phyloP scores from a whole-genome alignment of 2,888 invertebrate species.

The Drosophila aldrichi region DNA sequence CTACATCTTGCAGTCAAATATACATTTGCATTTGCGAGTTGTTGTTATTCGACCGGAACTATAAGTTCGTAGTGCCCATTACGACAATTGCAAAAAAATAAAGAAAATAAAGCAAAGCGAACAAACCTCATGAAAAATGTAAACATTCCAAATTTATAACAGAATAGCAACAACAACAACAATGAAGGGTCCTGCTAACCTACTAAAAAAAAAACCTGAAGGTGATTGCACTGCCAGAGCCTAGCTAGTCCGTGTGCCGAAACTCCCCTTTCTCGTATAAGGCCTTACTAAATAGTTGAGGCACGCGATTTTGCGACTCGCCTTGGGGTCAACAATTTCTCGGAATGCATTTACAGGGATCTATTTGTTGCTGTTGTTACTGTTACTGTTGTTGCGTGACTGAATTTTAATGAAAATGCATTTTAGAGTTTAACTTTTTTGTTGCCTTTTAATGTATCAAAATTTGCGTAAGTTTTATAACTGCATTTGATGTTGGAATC shows the following conservation, averaged over 20 bases:
- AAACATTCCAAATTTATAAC: conserved; percentile 73
- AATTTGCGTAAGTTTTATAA: conserved; percentile 16
- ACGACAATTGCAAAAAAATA: conserved; percentile 36
- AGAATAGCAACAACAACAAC: conserved; percentile 16
- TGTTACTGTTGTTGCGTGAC: conserved; percentile 43
- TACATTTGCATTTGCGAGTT: conserved; percentile 53
- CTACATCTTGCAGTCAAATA: conserved; percentile 11
- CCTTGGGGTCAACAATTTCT: conserved; percentile 29
- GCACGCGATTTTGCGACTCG: conserved; percentile 54
- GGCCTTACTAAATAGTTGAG: conserved; percentile 20
- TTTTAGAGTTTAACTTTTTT: conserved; percentile 16
- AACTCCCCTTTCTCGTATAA: neutral
- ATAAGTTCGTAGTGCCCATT: conserved; percentile 79
- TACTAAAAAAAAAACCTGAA: conserved; percentile 47
- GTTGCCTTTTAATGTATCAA: neutral
- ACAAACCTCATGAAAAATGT: conserved; percentile 54
- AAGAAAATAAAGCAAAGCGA: neutral
- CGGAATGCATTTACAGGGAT: conserved; percentile 34
- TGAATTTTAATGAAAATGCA: conserved; percentile 29
- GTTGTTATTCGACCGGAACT: conserved; percentile 66
- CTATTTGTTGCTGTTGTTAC: conserved; percentile 3
- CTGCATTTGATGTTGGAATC: neutral
- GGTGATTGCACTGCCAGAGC: conserved; percentile 68
- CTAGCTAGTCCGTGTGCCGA: neutral
- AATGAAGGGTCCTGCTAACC: conserved; percentile 61